phyloP scores from a whole-genome alignment of 2,797 vertebrate species.

The Sebastes reedi region DNA sequence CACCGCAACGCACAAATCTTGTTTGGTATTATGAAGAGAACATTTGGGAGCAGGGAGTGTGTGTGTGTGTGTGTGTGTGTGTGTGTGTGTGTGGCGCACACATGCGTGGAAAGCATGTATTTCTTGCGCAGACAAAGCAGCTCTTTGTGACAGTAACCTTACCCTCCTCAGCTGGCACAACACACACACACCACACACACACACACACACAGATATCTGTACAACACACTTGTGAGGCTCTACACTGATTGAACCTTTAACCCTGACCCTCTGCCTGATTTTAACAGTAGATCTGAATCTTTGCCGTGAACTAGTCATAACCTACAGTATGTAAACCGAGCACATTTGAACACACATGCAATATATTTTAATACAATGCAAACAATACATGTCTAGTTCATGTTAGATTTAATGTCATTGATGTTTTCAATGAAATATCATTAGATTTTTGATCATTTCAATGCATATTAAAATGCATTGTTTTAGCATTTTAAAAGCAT shows the following conservation, averaged over 20 bases:
- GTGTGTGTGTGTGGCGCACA: neutral
- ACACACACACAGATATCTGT: neutral
- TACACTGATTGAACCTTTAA: conserved; percentile 25
- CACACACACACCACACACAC: conserved; percentile 1
- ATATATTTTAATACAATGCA: neutral
- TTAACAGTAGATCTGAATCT: neutral
- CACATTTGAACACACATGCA: too few relatives aligned
- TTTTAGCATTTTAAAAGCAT: neutral
- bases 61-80: neutral
- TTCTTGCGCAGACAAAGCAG: conserved; percentile 61
- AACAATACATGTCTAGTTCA: neutral
- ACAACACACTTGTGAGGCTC: conserved; percentile 39
- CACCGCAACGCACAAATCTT: neutral
- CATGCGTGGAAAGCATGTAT: conserved; percentile 20
- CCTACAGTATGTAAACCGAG: neutral
- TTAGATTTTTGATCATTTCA: too few relatives aligned
- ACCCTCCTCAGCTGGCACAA: conserved; percentile 69
- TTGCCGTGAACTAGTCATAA: neutral
- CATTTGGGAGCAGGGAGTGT: neutral
- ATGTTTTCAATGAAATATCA: neutral
- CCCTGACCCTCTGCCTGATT: conserved; percentile 5
- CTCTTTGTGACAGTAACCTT: conserved; percentile 71
- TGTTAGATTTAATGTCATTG: neutral
- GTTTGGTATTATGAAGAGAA: neutral
- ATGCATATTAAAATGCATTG: neutral